Conservation (phyloP, 2,888 invertebrate genomes). For the Augochlorella aurata region DNA sequence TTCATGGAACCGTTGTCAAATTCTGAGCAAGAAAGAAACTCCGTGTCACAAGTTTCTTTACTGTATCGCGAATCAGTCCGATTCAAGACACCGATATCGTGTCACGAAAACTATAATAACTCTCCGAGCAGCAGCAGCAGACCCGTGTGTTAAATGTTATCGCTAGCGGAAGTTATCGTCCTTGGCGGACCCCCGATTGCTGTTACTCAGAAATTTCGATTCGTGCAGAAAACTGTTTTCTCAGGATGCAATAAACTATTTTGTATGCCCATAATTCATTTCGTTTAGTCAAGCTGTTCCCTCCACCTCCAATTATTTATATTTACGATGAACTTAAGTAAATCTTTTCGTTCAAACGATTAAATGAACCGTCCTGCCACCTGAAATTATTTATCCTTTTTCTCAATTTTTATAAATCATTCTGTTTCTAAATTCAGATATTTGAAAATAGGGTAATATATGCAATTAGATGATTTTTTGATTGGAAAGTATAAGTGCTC, state of each 20-base stretch:
- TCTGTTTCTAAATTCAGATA: no score
- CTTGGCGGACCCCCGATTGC: neutral
- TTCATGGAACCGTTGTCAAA: neutral
- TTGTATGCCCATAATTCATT: neutral
- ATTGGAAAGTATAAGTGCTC: neutral
- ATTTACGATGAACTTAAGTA: neutral
- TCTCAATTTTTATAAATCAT: no score
- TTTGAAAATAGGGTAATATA: no score
- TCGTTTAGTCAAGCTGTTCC: neutral
- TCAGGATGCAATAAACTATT: neutral
- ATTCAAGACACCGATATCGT: neutral
- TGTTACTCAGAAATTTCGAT: neutral
- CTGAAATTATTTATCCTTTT: no score
- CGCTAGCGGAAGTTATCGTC: constrained; percentile 11
- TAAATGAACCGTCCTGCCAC: no score
- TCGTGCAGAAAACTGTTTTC: neutral
- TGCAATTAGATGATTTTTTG: no score
- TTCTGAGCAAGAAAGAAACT: neutral
- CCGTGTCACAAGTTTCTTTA: constrained; percentile 13
- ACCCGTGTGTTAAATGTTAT: neutral
- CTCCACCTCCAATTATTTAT: neutral
- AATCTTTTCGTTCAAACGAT: neutral
- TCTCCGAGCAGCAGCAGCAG: neutral
- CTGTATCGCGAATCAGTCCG: neutral
- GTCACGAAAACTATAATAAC: constrained; percentile 25